Evolutionary conservation across 2,797 vertebrate genomes (phyloP), one percentile per base, ranked within the genome.

Genomic region (Clarias platycephalus): DNA sequence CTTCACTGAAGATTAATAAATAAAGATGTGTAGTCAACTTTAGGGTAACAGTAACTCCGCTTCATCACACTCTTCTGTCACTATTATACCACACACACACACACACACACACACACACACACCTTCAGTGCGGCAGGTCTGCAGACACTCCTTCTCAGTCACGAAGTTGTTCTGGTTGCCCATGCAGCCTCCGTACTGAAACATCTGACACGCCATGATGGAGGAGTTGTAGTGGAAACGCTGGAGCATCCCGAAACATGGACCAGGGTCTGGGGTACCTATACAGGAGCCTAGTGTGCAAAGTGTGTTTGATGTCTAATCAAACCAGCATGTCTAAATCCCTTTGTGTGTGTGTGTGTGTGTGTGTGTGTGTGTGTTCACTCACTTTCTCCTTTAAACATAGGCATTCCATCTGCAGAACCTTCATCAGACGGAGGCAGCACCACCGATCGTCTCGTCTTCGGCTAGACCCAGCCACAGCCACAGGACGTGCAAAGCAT

Each of bases 71-170:
- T 6, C 34, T 18, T 1, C 66, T 68, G 20, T 70, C 3, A 70
- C 5, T 24, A 44, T 40, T 71, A 22, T 71, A 71, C 34, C 64
- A 57, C 49, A 72, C 55, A 72, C 55, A 78, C 26, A 63, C 40
- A 71, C 40, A 67, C 64, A 2, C 60, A 26, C 60, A 72, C 55
- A 78, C 26, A 63, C 28, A 53, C 22, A 66, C 37, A 94, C 86
- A 99, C 98, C 98, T 87, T 98, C 96, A 0, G 95, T 97, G 49
- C 97, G 94, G 89, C 98, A 99, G 0, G 95, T 96, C 93, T 99
- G 98, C 72, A 99, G 93, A 88, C 98, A 99, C 4, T 95, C 95
- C 88, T 95, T 96, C 90, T 98, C 96, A 0, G 86, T 92, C 18
- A 2, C 0, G 79, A 98, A 99, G 91, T 97, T 98, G 92, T 99